Conservation (phyloP, 2,797 vertebrate species). For the Zenarchopterus dispar region DNA sequence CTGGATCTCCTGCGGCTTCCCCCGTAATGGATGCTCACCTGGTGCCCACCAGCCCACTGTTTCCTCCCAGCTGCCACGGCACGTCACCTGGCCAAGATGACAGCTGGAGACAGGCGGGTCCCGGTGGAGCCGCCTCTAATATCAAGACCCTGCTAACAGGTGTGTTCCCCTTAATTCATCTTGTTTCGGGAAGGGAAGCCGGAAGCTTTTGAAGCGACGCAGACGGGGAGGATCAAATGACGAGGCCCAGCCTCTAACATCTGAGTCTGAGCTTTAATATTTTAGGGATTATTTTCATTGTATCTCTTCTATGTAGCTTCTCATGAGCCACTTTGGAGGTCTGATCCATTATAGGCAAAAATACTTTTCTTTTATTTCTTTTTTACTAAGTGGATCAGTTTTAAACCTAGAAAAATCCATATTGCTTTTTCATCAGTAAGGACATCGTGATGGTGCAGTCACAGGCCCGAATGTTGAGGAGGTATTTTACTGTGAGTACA, state of each 20-base stretch:
- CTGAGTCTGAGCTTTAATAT: not conserved
- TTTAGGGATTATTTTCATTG: not conserved
- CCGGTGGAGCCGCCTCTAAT: constrained; percentile 34
- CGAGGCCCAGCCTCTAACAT: not conserved
- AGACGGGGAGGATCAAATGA: constrained; percentile 11
- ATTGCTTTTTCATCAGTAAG: too few species aligned
- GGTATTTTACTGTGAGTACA: too few species aligned
- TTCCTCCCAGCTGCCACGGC: constrained; percentile 78
- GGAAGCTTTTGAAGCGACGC: constrained; percentile 20
- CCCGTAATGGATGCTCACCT: constrained; percentile 75
- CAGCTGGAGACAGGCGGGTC: constrained; percentile 68
- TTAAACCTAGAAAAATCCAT: too few species aligned
- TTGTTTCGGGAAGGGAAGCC: not conserved
- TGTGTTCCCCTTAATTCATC: constrained; percentile 29
- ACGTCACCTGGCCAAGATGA: constrained; percentile 77
- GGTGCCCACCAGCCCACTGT: constrained; percentile 76
- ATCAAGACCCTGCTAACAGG: constrained; percentile 61
- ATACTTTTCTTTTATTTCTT: too few species aligned
- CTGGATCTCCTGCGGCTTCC: constrained; percentile 62
- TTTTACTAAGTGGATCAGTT: too few species aligned
- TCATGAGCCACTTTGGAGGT: too few species aligned
- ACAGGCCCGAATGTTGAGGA: too few species aligned
- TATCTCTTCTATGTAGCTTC: not conserved
- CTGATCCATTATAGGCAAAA: too few species aligned
- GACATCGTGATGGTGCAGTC: too few species aligned